These are phyloP conservation scores for Pachymerium ferrugineum DNA, from an alignment of 2,888 invertebrate species.

Conservation along the genomic window DNA sequence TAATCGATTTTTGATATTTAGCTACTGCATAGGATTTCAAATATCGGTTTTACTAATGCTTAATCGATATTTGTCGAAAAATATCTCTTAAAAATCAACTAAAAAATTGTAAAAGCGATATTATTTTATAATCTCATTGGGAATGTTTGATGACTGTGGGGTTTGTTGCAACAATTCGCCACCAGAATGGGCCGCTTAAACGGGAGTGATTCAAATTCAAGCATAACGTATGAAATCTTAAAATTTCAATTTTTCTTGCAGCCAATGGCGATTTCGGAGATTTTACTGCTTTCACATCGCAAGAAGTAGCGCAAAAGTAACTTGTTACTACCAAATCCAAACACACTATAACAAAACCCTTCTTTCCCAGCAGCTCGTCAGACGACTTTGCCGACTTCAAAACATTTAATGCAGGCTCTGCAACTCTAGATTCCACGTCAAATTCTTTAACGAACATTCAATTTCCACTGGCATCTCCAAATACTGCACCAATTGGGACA, in stretches of 20 bases:
- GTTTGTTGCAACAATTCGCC: too few species aligned
- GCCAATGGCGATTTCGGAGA: constrained; percentile 69
- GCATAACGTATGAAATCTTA: too few species aligned
- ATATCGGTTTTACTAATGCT: too few species aligned
- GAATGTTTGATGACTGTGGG: too few species aligned
- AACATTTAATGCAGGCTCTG: constrained; percentile 32
- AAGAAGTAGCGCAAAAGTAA: constrained; percentile 27
- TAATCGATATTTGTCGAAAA: too few species aligned
- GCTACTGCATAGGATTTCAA: too few species aligned
- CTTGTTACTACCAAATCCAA: background rate
- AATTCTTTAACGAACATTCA: background rate
- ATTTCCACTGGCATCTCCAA: background rate
- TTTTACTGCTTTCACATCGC: constrained; percentile 60
- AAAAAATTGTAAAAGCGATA: too few species aligned
- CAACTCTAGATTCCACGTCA: background rate
- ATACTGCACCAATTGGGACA: background rate
- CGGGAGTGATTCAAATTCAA: too few species aligned
- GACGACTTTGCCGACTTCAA: constrained; percentile 38
- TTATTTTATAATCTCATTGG: too few species aligned
- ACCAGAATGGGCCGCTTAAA: too few species aligned
- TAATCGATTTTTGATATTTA: too few species aligned
- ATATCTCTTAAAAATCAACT: too few species aligned
- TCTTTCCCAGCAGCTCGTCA: constrained; percentile 34
- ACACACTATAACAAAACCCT: background rate
- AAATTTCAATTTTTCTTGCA: constrained; percentile 2